These are phyloP conservation scores for Drosophila trapezifrons DNA, from an alignment of 1,140 invertebrate species.

Conservation along the genomic window DNA sequence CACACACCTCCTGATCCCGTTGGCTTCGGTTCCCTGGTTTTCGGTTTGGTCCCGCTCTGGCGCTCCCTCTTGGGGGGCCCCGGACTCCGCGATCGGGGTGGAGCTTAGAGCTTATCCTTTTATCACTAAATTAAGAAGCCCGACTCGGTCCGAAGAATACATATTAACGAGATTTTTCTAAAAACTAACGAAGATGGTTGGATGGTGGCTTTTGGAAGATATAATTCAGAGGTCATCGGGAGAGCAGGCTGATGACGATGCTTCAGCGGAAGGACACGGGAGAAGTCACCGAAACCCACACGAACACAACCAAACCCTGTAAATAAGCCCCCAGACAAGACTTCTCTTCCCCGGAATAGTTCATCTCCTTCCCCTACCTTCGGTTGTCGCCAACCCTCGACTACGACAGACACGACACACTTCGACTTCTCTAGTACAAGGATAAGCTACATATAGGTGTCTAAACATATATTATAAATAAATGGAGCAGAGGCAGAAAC, in stretches of 20 bases:
- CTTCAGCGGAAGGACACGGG: slow-evolving; percentile 1
- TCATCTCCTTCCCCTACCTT: slow-evolving; percentile 13
- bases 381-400: background rate
- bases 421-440: slow-evolving; percentile 55
- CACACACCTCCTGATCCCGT: background rate
- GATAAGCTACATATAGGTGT: slow-evolving; percentile 62
- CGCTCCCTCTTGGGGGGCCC: background rate
- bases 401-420: slow-evolving; percentile 11
- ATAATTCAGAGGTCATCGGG: background rate
- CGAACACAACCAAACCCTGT: slow-evolving; percentile 22
- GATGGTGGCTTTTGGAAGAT: too few relatives aligned
- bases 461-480: slow-evolving; percentile 56
- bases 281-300: slow-evolving; percentile 4
- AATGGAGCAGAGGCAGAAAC: slow-evolving; percentile 2
- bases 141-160: slow-evolving; percentile 1
- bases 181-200: slow-evolving; percentile 13
- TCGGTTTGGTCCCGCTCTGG: slow-evolving; percentile 2
- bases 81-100: background rate
- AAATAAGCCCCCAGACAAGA: slow-evolving; percentile 30
- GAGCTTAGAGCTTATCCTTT: slow-evolving; percentile 49
- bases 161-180: slow-evolving; percentile 40
- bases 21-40: slow-evolving; percentile 3
- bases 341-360: slow-evolving; percentile 29
- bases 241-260: background rate
- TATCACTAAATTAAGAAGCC: slow-evolving; percentile 68